Evolutionary conservation across 1,140 invertebrate genomes (phyloP), one percentile per base, ranked within the genome.

Genomic region (Patella vulgata): DNA sequence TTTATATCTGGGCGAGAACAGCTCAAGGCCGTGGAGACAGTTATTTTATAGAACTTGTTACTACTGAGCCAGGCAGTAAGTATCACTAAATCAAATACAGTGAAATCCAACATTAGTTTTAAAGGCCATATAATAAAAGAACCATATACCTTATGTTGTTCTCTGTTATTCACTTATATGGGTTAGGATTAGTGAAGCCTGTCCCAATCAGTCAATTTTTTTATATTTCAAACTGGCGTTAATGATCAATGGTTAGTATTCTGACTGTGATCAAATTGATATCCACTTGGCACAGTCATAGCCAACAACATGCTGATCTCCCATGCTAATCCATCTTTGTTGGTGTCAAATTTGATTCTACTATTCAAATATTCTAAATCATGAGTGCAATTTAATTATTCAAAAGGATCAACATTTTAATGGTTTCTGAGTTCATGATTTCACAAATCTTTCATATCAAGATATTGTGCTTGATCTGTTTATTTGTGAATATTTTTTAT

Each of bases 1-100:
- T 98, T 55, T 71, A 92, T 94, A 63, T 87, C 63, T 87, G 89
- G 61, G 94, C 94, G 0, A 92, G 90, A 17, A 98, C 95, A 0
- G 88, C 85, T 55, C 90, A 90, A 52, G 95, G 95, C 2, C 90
- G 93, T 76, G 95, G 95, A 19, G 91, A 77, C 30, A 68, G 58
- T 4, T 76, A 75, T 59, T 82, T 82, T 69, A 75, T 82, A 33
- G 81, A 80, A 48, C 36, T 74, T 2, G 56, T 61, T 6, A 83
- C 79, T 21, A 69, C 70, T 5, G 27, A 30, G 31, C 59, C 73
- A 30, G 68, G 67, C 50, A 55, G 79, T 81, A 67, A 69, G 78
- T 66, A 36, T 47, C 44, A 53, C 23, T 17, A 19, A 14, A 19
- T 36, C 28, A 6, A 2, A 25, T 55, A 55, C 27, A 12, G 19